Evolutionary conservation across 2,113 vertebrate species (phyloP), one percentile per base, ranked within the genome.

Genomic region (Ameiurus melas): DNA sequence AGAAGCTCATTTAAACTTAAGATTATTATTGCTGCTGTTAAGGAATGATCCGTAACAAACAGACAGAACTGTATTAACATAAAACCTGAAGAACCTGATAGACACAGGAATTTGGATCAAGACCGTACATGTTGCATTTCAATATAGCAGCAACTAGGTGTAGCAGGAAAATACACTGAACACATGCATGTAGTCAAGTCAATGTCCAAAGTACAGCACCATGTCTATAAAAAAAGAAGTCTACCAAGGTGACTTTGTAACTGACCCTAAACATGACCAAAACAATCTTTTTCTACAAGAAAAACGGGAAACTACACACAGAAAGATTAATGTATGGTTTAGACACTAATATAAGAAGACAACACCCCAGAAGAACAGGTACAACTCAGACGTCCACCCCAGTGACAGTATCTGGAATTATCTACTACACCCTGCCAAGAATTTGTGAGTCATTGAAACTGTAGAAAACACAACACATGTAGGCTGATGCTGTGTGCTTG

Each of bases 321-420:
- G 10, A 17, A 60, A 60, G 33, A 75, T 57, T 30, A n/a, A 60
- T 27, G 55, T 71, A 58, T 83, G 57, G 27, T 78, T n/a, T 84
- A 27, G 17, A 20, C 25, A 30, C 47, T 33, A 27, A 6, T 78
- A 1, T 83, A 25, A 86, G n/a, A 13, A 78, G 75, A 36, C 55
- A 77, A 53, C 68, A 36, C 83, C 90, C 88, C 25, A 36, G 87
- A 71, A 87, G 86, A 92, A 92, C 93, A 89, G 84, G 89, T 81
- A 84, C 13, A 87, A 73, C 58, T 33, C n/a, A 43, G 33, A 2
- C 33, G 78, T 77, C 10, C 39, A 78, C n/a, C 27, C 16, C 2
- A 2, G 12, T 13, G 16, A 36, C 57, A 64, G 57, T n/a, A 83
- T 25, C 20, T 25, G 10, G n/a, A 80, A 85, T 77, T n/a, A 55